Percentiles rank a stretch among this genome's conserved stretches.
These are phyloP conservation scores for Myotis vivesi DNA, from an alignment of 2,797 vertebrate species.

Conservation along the genomic window DNA sequence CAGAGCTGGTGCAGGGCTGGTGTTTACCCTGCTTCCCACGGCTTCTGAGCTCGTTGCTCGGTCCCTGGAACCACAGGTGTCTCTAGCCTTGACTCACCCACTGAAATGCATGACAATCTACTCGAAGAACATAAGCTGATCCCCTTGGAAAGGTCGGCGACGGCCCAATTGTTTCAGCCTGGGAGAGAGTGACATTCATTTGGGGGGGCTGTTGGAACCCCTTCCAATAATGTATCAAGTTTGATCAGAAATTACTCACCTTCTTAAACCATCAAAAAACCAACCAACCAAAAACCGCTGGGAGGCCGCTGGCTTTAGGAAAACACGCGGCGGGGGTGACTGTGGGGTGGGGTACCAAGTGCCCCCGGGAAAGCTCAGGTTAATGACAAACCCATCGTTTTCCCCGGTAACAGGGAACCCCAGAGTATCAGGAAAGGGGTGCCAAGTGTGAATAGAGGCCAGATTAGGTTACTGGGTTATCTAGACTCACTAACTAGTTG, in stretches of 20 bases:
- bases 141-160: neutral
- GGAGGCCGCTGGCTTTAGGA: neutral
- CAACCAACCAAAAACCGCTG: no score
- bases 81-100: constrained; percentile 51
- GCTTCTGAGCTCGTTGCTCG: neutral
- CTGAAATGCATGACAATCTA: constrained; percentile 62
- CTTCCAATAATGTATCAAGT: neutral
- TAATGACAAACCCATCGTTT: neutral
- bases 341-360: neutral
- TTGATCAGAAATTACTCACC: neutral
- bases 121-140: constrained; percentile 34
- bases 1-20: neutral
- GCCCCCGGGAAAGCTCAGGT: neutral
- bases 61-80: neutral
- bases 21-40: neutral
- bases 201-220: neutral
- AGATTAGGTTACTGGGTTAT: neutral
- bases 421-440: neutral
- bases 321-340: neutral
- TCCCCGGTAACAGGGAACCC: neutral
- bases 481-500: no score
- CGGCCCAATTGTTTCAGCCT: constrained; percentile 41
- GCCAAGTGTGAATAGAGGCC: fast-evolving
- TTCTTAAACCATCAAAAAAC: constrained; percentile 9
- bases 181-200: neutral